Evolutionary conservation across 2,888 invertebrate genomes (phyloP).

Genomic region (Desoria tigrina): DNA sequence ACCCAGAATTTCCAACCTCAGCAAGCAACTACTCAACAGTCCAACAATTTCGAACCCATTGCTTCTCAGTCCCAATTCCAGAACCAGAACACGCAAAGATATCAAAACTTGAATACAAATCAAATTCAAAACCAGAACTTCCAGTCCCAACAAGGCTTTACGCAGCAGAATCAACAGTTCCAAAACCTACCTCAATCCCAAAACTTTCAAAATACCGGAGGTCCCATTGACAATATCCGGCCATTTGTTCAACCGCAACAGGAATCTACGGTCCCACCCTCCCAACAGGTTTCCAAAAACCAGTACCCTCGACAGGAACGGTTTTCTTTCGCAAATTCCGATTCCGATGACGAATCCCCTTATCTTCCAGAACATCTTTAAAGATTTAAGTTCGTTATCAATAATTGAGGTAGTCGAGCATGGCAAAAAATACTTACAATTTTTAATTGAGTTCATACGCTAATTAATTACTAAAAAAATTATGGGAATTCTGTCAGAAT

Average conservation of each 20-base stretch:
- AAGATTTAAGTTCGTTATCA: too few species aligned
- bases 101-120: neutral
- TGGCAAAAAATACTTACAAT: too few species aligned
- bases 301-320: conserved; percentile 15
- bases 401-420: too few species aligned
- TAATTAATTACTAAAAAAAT: too few species aligned
- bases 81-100: too few species aligned
- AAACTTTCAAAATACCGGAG: too few species aligned
- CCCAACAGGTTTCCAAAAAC: neutral
- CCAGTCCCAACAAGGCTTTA: neutral
- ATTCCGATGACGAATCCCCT: conserved; percentile 10
- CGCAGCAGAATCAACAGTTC: neutral
- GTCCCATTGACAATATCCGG: neutral
- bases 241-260: neutral
- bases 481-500: too few species aligned
- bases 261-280: neutral
- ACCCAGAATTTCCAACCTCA: neutral
- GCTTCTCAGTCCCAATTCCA: neutral
- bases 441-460: too few species aligned
- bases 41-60: neutral
- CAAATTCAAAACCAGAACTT: neutral
- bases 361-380: conserved; percentile 20
- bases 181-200: neutral
- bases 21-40: neutral
- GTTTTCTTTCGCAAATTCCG: neutral